Evolutionary conservation across 2,888 invertebrate species (phyloP).

Genomic region (Drosophila ezoana): DNA sequence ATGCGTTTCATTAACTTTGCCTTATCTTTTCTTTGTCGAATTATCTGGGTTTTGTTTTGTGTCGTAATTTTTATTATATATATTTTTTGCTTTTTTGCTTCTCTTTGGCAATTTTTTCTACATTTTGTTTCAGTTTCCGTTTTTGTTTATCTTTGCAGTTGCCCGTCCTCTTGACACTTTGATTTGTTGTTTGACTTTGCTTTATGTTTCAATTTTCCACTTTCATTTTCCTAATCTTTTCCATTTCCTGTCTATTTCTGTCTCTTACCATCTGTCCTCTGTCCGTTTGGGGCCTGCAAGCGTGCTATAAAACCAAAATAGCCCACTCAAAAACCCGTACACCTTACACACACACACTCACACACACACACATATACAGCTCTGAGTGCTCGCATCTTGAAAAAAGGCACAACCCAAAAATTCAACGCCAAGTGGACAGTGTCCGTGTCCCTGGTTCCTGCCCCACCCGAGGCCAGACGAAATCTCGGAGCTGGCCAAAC

Average conservation of each 20-base stretch:
- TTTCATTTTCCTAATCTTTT: slow-evolving; percentile 41
- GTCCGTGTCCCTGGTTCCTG: slow-evolving; percentile 16
- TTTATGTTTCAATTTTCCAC: slow-evolving; percentile 55
- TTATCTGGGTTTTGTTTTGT: slow-evolving; percentile 7
- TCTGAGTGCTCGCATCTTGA: slow-evolving; percentile 27
- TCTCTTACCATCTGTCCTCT: slow-evolving; percentile 19
- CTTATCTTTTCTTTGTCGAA: background rate
- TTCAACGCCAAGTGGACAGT: slow-evolving; percentile 56
- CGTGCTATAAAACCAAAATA: slow-evolving; percentile 67
- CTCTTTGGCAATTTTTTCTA: slow-evolving; percentile 8
- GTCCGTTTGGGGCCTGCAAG: slow-evolving; percentile 34
- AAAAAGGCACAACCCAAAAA: slow-evolving; percentile 44
- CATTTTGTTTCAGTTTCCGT: slow-evolving; percentile 39
- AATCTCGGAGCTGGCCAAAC: slow-evolving; percentile 8
- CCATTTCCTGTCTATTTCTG: slow-evolving; percentile 4
- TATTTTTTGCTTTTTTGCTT: slow-evolving; percentile 25
- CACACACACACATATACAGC: slow-evolving; percentile 20
- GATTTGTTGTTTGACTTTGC: slow-evolving; percentile 61
- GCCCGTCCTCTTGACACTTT: slow-evolving; percentile 50
- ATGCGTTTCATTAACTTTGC: background rate
- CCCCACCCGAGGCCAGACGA: slow-evolving; percentile 10
- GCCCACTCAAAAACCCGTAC: slow-evolving; percentile 70
- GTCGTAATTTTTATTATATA: slow-evolving; percentile 2
- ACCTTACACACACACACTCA: slow-evolving; percentile 34
- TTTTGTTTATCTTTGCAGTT: slow-evolving; percentile 50